Conservation (phyloP, 2,113 vertebrate genomes). For the Trichomycterus rosablanca region DNA sequence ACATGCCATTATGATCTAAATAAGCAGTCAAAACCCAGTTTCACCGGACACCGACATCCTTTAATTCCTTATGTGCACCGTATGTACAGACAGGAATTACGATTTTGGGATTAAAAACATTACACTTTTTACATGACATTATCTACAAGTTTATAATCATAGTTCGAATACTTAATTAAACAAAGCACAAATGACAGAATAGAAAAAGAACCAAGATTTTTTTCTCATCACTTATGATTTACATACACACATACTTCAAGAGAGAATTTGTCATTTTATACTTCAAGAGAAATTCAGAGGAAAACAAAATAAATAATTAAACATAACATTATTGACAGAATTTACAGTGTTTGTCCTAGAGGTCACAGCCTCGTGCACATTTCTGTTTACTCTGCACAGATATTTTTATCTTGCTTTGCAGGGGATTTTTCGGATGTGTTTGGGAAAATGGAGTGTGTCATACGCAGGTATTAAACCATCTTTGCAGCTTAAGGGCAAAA, state of each 20-base stretch:
- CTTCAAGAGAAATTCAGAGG: constrained; percentile 8
- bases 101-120: constrained; percentile 58
- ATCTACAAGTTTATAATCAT: constrained; percentile 72
- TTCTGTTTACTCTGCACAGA: constrained; percentile 23
- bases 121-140: constrained; percentile 58
- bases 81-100: constrained; percentile 56
- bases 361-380: constrained; percentile 17
- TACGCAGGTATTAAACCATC: constrained; percentile 8
- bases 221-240: constrained; percentile 16
- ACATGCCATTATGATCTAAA: no score
- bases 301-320: constrained; percentile 39
- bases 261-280: constrained; percentile 20
- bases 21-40: background rate
- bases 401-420: constrained; percentile 6
- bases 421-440: constrained; percentile 1
- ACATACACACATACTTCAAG: constrained; percentile 21
- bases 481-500: constrained; percentile 12
- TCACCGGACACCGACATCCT: constrained; percentile 27
- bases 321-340: constrained; percentile 15
- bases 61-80: constrained; percentile 63
- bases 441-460: constrained; percentile 16
- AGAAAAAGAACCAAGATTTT: constrained; percentile 27
- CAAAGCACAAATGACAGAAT: constrained; percentile 28
- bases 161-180: constrained; percentile 55
- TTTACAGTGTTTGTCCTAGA: constrained; percentile 26